Conservation (phyloP, 2,113 vertebrate species). For the Trachemys scripta region DNA sequence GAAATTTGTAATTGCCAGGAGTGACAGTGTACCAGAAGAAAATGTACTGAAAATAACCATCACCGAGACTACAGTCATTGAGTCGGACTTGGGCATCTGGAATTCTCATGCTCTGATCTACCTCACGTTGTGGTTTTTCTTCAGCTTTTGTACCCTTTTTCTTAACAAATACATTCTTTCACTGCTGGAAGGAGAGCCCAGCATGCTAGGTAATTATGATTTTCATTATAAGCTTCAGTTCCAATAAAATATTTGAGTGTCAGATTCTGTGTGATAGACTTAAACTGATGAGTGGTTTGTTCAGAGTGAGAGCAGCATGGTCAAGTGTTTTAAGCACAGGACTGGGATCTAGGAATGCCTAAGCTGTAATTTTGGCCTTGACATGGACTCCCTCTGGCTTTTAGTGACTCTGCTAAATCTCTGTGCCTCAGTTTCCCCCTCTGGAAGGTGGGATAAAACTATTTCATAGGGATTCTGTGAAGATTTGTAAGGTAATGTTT, state of each 20-base stretch:
- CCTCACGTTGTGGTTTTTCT: conserved; percentile 94
- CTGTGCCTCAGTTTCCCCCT: background rate
- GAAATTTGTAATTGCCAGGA: conserved; percentile 83
- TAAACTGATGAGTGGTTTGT: background rate
- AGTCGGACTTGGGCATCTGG: conserved; percentile 91
- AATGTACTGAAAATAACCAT: conserved; percentile 91
- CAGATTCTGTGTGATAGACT: rapidly evolving
- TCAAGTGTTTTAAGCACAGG: background rate
- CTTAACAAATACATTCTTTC: conserved; percentile 98
- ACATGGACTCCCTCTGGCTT: background rate
- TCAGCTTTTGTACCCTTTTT: conserved; percentile 98
- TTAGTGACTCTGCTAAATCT: background rate
- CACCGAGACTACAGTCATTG: conserved; percentile 93
- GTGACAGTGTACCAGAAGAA: conserved; percentile 87
- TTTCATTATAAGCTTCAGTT: background rate
- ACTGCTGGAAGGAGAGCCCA: conserved; percentile 93
- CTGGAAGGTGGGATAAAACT: background rate
- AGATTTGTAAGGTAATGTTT: background rate
- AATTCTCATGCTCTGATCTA: conserved; percentile 87
- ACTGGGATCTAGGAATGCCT: background rate
- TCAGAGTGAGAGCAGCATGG: background rate
- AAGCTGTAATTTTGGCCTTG: background rate
- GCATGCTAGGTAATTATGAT: conserved; percentile 88
- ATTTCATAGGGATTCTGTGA: background rate
- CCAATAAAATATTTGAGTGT: background rate